A percentile compares a stretch with the other conserved stretches of the same genome.
Evolutionary conservation across 2,888 invertebrate genomes (phyloP).

Genomic region (Mesoligia furuncula): DNA sequence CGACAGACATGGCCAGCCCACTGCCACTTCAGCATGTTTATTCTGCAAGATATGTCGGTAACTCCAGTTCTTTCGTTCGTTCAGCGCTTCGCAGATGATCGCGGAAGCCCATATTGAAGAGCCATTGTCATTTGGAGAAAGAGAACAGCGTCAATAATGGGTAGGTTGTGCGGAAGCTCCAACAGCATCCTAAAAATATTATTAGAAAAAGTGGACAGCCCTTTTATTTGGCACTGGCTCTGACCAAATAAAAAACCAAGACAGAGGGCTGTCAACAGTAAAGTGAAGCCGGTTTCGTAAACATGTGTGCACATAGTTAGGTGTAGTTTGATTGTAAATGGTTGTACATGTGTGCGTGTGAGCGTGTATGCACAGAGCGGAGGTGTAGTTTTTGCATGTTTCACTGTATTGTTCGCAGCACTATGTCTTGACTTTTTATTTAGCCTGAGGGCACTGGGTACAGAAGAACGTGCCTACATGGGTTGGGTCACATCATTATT

Average conservation of each 20-base stretch:
- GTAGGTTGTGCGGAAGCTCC: not conserved
- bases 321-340: too few species aligned
- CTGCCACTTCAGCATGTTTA: not conserved
- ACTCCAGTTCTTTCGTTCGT: not conserved
- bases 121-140: not conserved
- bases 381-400: too few species aligned
- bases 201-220: not conserved
- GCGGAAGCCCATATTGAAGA: not conserved
- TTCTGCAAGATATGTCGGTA: not conserved
- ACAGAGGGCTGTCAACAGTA: too few species aligned
- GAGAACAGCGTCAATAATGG: not conserved
- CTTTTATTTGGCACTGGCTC: not conserved
- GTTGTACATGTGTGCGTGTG: too few species aligned
- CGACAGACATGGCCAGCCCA: not conserved
- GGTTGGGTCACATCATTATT: not conserved
- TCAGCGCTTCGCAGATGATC: not conserved
- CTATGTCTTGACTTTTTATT: too few species aligned
- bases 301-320: too few species aligned
- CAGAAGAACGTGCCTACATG: not conserved
- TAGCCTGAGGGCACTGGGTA: not conserved
- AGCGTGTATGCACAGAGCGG: too few species aligned
- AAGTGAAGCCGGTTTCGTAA: too few species aligned
- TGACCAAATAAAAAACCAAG: too few species aligned
- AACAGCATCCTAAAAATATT: not conserved
- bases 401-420: too few species aligned